Base-by-base conservation (phyloP, 2,888 invertebrate species). In the Tachystola acroxantha region DNA sequence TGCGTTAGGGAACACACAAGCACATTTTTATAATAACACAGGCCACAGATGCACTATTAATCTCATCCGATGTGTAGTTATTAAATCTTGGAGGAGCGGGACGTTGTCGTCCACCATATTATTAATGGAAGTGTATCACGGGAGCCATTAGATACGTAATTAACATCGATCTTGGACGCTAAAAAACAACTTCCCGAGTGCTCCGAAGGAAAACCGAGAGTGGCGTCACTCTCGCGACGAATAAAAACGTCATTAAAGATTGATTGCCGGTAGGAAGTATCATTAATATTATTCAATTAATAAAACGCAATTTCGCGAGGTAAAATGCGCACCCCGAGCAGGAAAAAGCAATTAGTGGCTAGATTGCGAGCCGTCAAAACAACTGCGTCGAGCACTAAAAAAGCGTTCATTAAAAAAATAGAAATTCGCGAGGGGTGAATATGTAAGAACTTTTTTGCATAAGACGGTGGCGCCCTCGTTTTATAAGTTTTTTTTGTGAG, bases 221-320 rank as follows among this genome's bases (percentile, higher is more conserved):
- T 62, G 63, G 63, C 73, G 73, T 72, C 74, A 74, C 74, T 79
- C 72, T 66, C 63, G 56, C 68, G 64, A 71, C 76, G 74, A 81
- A 84, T 82, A 84, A 84, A 85, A 85, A 82, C 80, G 80, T 76
- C 80, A 80, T 84, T 81, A 80, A 76, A 82, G 85, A 85, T 85
- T 82, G 84, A 86, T 86, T 62, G 76, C 77, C 69, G 61, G 62
- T 65, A 75, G 73, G 71, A 79, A 78, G 84, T 79, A 79, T 85
- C 86, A 85, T 86, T 86, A 85, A 85, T 85, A 85, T 82, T 85
- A 86, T 86, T 86, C 84, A 86, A 86, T 86, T 86, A 86, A 86
- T 86, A 84, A 82, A 85, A 84, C 71, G 80, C 81, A 84, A 86
- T 85, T 84, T 81, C 59, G 73, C 80, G 66, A 76, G 66, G 77